Evolutionary conservation across 2,888 invertebrate species (phyloP).

Genomic region (Drosophila testacea): DNA sequence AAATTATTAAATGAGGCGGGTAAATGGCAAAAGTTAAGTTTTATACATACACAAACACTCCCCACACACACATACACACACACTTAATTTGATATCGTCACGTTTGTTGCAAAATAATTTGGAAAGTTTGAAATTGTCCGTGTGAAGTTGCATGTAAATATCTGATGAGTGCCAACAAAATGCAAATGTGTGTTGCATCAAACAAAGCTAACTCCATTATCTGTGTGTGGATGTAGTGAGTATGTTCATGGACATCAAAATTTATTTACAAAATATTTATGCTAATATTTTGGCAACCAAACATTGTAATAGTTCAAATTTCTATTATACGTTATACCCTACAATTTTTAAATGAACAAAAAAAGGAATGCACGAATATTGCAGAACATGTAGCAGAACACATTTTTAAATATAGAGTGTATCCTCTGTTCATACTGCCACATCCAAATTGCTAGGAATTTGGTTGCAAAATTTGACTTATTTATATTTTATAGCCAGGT

Average conservation of each 20-base stretch:
- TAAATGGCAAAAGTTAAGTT: constrained; percentile 1
- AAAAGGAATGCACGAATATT: background rate
- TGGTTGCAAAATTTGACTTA: no score
- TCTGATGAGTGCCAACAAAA: constrained; percentile 37
- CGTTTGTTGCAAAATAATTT: constrained; percentile 41
- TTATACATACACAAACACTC: background rate
- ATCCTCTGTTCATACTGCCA: background rate
- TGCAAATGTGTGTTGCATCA: constrained; percentile 41
- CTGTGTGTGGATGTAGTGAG: background rate
- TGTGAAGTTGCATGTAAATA: constrained; percentile 33
- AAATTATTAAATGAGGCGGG: constrained; percentile 40
- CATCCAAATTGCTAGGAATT: no score
- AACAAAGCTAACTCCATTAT: constrained; percentile 4
- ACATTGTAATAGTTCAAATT: constrained; percentile 42
- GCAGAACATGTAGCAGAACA: no score
- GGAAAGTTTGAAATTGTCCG: constrained; percentile 27
- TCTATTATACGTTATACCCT: constrained; percentile 1
- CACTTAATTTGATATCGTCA: constrained; percentile 4
- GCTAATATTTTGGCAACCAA: constrained; percentile 66
- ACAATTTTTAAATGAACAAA: background rate
- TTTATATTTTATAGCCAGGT: constrained; percentile 8
- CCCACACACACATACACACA: background rate
- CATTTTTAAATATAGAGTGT: background rate
- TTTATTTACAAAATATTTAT: constrained; percentile 65
- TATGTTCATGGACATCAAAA: constrained; percentile 42